These are phyloP conservation scores for Craseonycteris thonglongyai DNA, from an alignment of 2,113 vertebrate species.

Conservation along the genomic window DNA sequence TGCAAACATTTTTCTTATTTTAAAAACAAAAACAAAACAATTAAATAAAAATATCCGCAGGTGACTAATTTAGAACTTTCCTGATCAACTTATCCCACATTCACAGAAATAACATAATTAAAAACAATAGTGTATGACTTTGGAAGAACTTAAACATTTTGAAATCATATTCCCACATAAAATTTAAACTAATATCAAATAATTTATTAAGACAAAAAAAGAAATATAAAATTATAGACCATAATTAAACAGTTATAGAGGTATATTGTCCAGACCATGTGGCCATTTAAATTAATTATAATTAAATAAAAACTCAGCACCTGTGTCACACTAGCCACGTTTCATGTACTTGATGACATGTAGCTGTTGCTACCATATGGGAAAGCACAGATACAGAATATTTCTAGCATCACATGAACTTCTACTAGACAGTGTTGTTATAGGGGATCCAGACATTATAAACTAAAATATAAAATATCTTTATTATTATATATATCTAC, in stretches of 20 bases:
- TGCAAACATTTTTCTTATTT: background rate
- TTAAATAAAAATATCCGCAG: background rate
- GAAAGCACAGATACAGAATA: background rate
- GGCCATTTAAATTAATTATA: background rate
- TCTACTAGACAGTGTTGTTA: background rate
- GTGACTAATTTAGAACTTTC: background rate
- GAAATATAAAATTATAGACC: background rate
- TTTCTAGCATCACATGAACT: background rate
- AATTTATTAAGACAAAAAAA: background rate
- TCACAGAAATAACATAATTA: slow-evolving; percentile 2
- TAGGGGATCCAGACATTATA: background rate
- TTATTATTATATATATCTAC: background rate
- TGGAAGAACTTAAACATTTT: background rate
- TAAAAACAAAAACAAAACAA: background rate
- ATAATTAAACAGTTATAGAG: background rate
- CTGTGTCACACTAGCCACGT: background rate
- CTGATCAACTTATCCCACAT: background rate
- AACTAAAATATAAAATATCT: background rate
- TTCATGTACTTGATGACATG: background rate
- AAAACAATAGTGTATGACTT: background rate
- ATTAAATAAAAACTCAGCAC: background rate
- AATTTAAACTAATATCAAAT: background rate
- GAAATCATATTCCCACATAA: background rate
- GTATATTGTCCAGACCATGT: background rate
- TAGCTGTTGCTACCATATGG: background rate